Percentiles rank a stretch among this genome's conserved stretches.
Conservation (phyloP, 2,113 vertebrate species). For the Triplophysa dalaica region DNA sequence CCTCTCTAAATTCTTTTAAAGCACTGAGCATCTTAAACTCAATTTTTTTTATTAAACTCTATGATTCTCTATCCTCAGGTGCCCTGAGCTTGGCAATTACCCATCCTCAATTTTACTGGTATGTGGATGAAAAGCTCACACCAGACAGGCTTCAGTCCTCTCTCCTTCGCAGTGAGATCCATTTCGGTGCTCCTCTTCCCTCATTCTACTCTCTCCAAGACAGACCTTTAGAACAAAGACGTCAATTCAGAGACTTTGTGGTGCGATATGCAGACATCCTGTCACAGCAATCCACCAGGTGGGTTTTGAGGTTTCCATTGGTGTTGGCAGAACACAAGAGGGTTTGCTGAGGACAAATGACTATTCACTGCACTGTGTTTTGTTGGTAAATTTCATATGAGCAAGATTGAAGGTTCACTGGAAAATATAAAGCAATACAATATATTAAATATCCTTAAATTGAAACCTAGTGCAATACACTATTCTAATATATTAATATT, state of each 20-base stretch:
- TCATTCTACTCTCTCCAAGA: constrained; percentile 91
- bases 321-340: not conserved
- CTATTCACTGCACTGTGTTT: not conserved
- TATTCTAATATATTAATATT: too few species aligned
- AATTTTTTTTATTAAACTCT: not conserved
- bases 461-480: too few species aligned
- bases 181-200: constrained; percentile 90
- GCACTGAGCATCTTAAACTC: not conserved
- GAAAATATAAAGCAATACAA: too few species aligned
- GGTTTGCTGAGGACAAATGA: not conserved
- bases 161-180: constrained; percentile 90
- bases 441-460: too few species aligned
- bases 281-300: constrained; percentile 93
- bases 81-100: constrained; percentile 94
- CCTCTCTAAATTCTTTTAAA: too few species aligned
- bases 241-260: constrained; percentile 90
- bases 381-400: not conserved
- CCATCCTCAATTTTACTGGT: constrained; percentile 98
- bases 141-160: constrained; percentile 88
- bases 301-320: constrained; percentile 44
- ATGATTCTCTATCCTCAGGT: constrained; percentile 68
- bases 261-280: constrained; percentile 89
- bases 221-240: constrained; percentile 87
- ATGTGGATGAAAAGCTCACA: constrained; percentile 90
- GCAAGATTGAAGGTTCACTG: not conserved